phyloP scores from a whole-genome alignment of 2,113 vertebrate species.

The Leucoraja erinaceus region DNA sequence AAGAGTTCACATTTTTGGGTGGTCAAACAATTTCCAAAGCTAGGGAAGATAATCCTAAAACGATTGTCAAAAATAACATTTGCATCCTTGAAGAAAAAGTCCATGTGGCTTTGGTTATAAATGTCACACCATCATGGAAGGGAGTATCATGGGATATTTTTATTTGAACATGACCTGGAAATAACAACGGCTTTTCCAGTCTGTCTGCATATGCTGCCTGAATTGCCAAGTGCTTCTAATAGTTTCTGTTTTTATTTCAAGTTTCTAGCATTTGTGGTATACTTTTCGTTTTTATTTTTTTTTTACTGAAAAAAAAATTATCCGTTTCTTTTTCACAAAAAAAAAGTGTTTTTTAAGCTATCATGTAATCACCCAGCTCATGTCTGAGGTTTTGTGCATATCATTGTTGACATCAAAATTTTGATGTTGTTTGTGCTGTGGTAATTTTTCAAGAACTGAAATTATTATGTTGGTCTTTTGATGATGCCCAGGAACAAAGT shows the following conservation, averaged over 20 bases:
- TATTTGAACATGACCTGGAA: no score
- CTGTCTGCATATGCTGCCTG: no score
- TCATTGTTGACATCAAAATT: background rate
- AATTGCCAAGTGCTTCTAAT: no score
- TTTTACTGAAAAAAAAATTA: background rate
- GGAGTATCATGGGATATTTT: background rate
- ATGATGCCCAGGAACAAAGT: background rate
- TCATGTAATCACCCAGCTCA: background rate
- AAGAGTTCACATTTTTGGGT: background rate
- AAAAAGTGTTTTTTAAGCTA: background rate
- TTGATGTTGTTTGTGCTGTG: background rate
- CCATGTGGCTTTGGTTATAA: background rate
- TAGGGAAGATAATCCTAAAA: background rate
- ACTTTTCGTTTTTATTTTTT: no score
- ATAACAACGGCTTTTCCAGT: no score
- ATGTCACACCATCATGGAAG: background rate
- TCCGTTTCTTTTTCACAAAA: background rate
- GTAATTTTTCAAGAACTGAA: background rate
- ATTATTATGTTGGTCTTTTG: background rate
- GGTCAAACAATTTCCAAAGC: background rate
- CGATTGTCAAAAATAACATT: background rate
- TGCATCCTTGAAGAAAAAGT: background rate
- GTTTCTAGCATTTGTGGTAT: no score
- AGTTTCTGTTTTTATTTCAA: no score
- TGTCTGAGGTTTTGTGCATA: background rate